Base-by-base conservation (phyloP, 2,797 vertebrate species). In the Sebastes elongatus region DNA sequence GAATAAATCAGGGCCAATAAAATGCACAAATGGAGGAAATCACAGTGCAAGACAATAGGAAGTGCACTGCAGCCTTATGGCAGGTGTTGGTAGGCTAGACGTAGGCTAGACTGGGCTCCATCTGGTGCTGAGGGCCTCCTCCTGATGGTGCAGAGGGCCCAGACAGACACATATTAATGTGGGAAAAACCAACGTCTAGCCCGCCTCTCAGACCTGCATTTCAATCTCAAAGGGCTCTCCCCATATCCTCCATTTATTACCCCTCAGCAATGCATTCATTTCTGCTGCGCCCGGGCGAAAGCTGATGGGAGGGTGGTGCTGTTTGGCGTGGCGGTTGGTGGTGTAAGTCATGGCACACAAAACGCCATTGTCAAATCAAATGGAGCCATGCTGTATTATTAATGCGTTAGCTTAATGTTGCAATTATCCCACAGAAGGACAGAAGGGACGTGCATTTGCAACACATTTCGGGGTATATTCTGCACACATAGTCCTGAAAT, bases 141-240 rank as follows among this genome's bases (percentile, higher is more conserved):
- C 92, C 84, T 92, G 91, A 90, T 90, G 86, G 88, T 66, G 84
- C 64, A 93, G 92, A 94, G 94, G 90, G 84, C 89, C 91, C 93
- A 95, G 93, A 93, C 94, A 96, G 94, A 95, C 94, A 95, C 92
- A 95, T 94, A 95, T 95, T 96, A 96, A 96, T 96, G 96, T 96
- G 94, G 94, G 95, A 95, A 96, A 53, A 93, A 93, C 68, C 74
- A 10, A 83, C 82, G 94, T 96, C 93, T 95, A 86, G 94, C 91
- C 90, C 87, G 89, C 88, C 90, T 92, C 91, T 92, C 91, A 93
- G 92, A 93, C 94, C 94, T 86, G 83, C 93, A 95, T 93, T 95
- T 95, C 91, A 94, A 94, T 95, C 93, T 95, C 92, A 94, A 94
- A 94, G 89, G 92, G 88, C 89, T 88, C 88, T 85, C 88, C 90